These are phyloP conservation scores for Acrocephalus kingi DNA, from an alignment of 2,113 vertebrate species.

Conservation along the genomic window DNA sequence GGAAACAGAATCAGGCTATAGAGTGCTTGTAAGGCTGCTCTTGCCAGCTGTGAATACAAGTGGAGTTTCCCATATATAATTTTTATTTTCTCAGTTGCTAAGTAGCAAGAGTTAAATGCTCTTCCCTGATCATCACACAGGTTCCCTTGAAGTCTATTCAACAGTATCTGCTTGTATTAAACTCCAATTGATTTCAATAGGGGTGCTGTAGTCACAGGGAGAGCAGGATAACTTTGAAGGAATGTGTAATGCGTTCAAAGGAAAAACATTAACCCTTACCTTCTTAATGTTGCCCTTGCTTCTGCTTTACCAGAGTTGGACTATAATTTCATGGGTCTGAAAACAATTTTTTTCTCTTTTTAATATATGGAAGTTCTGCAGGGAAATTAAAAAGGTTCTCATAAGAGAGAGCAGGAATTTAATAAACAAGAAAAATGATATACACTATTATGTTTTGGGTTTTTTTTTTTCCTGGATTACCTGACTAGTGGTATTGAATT, in stretches of 20 bases:
- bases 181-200: conserved; percentile 23
- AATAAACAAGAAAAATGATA: not conserved
- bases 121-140: not conserved
- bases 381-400: not conserved
- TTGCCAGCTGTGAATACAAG: not conserved
- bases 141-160: conserved; percentile 21
- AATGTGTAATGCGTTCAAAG: not conserved
- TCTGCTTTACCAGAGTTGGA: not conserved
- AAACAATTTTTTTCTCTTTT: not conserved
- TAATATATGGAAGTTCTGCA: not conserved
- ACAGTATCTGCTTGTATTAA: conserved; percentile 19
- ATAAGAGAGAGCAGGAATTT: not conserved
- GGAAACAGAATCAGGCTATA: not conserved
- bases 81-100: conserved; percentile 30
- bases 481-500: not conserved
- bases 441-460: not conserved
- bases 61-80: not conserved
- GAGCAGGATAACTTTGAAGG: conserved; percentile 1
- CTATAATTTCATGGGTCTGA: not conserved
- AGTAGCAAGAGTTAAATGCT: conserved; percentile 46
- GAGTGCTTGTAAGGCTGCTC: not conserved
- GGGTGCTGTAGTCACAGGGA: conserved; percentile 9
- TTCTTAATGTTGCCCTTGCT: not conserved
- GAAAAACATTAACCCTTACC: not conserved
- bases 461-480: not conserved